These are phyloP conservation scores for Trachemys scripta DNA, from an alignment of 2,113 vertebrate genomes.

Conservation along the genomic window DNA sequence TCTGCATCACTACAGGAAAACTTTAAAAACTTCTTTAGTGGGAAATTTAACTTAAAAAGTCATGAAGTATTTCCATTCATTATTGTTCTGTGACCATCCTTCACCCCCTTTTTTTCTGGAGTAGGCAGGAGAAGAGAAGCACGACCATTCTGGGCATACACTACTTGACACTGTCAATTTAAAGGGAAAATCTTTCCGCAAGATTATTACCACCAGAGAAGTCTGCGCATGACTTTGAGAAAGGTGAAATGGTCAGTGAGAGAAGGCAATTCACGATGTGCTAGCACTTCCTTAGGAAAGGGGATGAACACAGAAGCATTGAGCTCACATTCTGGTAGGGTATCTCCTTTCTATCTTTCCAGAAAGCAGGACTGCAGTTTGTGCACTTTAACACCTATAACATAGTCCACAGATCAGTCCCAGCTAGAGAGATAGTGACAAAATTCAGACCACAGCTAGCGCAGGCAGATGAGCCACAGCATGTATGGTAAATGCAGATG, in stretches of 20 bases:
- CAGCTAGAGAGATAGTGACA: background rate
- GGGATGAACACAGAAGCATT: background rate
- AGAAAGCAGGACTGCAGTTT: background rate
- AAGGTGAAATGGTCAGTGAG: background rate
- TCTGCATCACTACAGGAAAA: background rate
- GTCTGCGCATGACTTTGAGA: background rate
- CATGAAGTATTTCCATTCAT: background rate
- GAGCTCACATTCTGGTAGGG: background rate
- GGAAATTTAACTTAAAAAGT: background rate
- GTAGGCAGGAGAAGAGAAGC: background rate
- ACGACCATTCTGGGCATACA: background rate
- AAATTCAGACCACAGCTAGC: background rate
- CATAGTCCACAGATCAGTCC: background rate
- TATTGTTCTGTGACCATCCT: background rate
- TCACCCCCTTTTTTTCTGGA: background rate
- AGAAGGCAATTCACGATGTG: background rate
- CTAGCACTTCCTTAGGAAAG: background rate
- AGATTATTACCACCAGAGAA: background rate
- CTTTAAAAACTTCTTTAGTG: background rate
- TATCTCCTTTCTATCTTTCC: background rate
- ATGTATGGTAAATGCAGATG: background rate
- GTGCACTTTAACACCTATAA: background rate
- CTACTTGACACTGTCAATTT: background rate
- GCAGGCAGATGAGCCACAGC: background rate
- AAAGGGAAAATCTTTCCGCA: background rate